Base-by-base conservation (phyloP, 1,140 invertebrate genomes). In the Ceratosolen fusciceps region DNA sequence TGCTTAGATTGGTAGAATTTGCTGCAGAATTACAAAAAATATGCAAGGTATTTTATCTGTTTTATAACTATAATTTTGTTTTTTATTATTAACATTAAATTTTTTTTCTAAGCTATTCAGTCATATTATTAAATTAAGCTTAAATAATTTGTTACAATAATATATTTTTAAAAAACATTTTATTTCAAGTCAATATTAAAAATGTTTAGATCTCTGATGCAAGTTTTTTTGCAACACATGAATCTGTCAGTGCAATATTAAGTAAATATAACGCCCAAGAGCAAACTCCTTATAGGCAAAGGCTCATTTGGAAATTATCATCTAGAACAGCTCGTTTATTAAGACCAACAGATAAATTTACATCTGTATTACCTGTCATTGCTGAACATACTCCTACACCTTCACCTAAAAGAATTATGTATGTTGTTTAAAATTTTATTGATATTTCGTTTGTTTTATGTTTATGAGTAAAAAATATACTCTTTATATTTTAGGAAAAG, bases 281-380 rank as follows among this genome's bases (percentile, higher is more conserved):
- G 58, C 93, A 93, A 84, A 93, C 92, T 80, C 93, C 94, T 24
- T 93, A 95, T 83, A 92, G 93, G 34, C 95, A 96, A 88, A 92
- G 94, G 60, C 92, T 96, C 67, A 93, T 95, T 75, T 95, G 95
- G 95, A 89, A 92, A 84, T 88, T 94, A 47, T 93, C 92, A 74
- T 93, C 92, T 74, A 88, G 93, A 75, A 94, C 93, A 65, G 91
- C 93, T 70, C 90, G 93, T 83, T 92, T 94, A 80, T 89, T 95
- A 79, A 92, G 94, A 73, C 94, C 95, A 3, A 95, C 94, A 72
- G 94, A 95, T 85, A 93, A 93, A 82, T 92, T 95, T 73, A 94
- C 92, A 34, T 93, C 93, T 10, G 91, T 93, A 65, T 89, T 95
- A 83, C 94, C 94, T 67, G 95, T 93, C 82, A 95, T 95, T 84